phyloP scores from a whole-genome alignment of 23 tunicate genomes.

The Halocynthia aurantium region DNA sequence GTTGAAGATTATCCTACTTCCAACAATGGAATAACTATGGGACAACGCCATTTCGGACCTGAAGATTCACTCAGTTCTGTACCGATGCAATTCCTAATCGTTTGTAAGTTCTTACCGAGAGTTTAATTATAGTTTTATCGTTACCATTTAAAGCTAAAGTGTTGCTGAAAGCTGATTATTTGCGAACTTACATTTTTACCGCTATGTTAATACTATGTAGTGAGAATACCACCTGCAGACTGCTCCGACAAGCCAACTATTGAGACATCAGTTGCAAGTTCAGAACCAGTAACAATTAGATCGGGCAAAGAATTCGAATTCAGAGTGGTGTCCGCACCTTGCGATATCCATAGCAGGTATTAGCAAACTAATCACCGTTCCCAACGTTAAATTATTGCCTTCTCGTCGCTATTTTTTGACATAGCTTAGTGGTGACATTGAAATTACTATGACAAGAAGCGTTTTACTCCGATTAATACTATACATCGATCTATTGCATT shows the following conservation, averaged over 20 bases:
- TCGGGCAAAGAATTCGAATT: slow-evolving; percentile 10
- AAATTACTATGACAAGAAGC: too few species aligned
- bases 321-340: slow-evolving; percentile 15
- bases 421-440: too few species aligned
- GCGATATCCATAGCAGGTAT: slow-evolving; percentile 20
- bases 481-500: too few species aligned
- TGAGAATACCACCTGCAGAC: slow-evolving; percentile 15
- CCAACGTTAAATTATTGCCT: too few species aligned
- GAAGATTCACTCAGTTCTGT: slow-evolving; percentile 28
- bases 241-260: slow-evolving; percentile 15
- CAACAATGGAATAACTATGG: slow-evolving; percentile 26
- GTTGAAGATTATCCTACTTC: slow-evolving; percentile 37
- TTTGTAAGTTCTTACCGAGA: slow-evolving; percentile 21
- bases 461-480: too few species aligned
- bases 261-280: slow-evolving; percentile 14
- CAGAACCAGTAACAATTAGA: slow-evolving; percentile 14
- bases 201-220: not conserved
- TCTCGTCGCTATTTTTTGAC: too few species aligned
- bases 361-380: too few species aligned
- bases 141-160: too few species aligned
- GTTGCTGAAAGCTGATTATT: too few species aligned
- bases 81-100: slow-evolving; percentile 28
- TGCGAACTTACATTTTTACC: too few species aligned
- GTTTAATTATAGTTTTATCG: not conserved
- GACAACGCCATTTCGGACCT: slow-evolving; percentile 1